Percentiles rank a stretch among this genome's conserved stretches.
Conservation (phyloP, 1,140 invertebrate genomes). For the Bilobella aurantiaca region DNA sequence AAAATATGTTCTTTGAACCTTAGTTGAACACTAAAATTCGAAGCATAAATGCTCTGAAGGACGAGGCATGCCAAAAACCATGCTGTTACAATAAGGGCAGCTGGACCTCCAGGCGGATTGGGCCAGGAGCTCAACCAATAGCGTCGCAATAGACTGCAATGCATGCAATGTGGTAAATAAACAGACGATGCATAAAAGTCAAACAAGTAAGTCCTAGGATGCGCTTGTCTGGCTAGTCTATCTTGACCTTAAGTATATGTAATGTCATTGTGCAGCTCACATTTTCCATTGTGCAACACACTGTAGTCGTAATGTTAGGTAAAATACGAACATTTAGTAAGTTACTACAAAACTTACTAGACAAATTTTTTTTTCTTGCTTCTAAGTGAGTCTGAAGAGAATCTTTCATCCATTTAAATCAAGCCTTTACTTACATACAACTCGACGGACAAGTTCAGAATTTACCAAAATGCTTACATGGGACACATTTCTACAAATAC, state of each 20-base stretch:
- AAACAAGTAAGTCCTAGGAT: too few relatives aligned
- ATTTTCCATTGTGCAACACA: too few relatives aligned
- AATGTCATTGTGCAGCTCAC: too few relatives aligned
- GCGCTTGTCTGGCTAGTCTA: too few relatives aligned
- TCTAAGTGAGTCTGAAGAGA: too few relatives aligned
- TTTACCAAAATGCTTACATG: neutral
- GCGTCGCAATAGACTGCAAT: neutral
- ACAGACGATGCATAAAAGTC: too few relatives aligned
- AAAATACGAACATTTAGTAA: too few relatives aligned
- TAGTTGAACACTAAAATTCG: constrained; percentile 8
- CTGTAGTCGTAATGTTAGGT: too few relatives aligned
- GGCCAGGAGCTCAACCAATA: constrained; percentile 17
- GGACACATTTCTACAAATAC: neutral
- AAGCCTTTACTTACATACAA: neutral
- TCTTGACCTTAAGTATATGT: too few relatives aligned
- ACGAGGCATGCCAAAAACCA: constrained; percentile 11
- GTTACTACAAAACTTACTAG: too few relatives aligned
- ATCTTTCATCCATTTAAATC: neutral
- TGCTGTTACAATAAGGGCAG: neutral
- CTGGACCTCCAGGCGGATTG: constrained; percentile 3
- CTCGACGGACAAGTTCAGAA: neutral
- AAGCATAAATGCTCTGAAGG: constrained; percentile 16
- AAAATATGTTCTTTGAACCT: constrained; percentile 9
- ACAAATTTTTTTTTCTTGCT: too few relatives aligned
- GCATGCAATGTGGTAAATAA: neutral